These are phyloP conservation scores for Rhinolophus ferrumequinum DNA, from an alignment of 2,113 vertebrate species.

Conservation along the genomic window DNA sequence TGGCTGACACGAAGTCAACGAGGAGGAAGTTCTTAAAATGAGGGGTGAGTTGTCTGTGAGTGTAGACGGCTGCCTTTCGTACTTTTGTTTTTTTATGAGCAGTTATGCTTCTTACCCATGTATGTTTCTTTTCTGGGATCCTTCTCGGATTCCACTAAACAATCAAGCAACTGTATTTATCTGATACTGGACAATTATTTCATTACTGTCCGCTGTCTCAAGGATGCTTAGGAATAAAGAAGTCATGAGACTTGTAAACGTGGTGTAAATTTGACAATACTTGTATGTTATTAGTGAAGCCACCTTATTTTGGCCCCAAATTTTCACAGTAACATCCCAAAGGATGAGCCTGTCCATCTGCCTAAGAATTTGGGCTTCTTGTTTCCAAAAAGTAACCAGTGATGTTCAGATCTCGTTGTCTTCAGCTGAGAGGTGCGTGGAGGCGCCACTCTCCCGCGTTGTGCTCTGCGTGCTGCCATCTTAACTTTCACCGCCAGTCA, in stretches of 20 bases:
- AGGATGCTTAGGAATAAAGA: background rate
- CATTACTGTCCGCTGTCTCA: background rate
- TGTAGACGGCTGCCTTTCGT: background rate
- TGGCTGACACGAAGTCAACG: background rate
- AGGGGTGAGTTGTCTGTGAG: background rate
- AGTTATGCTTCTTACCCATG: background rate
- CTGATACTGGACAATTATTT: background rate
- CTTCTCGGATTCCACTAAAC: background rate
- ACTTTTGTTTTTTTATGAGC: background rate
- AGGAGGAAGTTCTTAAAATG: background rate
- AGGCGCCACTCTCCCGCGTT: too few species aligned
- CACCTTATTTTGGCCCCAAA: background rate
- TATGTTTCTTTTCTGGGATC: background rate
- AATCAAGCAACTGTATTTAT: background rate
- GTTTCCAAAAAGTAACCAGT: background rate
- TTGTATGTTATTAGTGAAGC: background rate
- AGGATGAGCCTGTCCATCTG: background rate
- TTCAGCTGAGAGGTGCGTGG: too few species aligned
- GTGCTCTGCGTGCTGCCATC: background rate
- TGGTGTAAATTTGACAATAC: background rate
- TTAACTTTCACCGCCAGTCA: too few species aligned
- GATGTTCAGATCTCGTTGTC: background rate
- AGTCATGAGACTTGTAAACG: background rate
- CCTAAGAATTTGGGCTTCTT: background rate
- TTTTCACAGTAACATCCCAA: background rate